phyloP scores from a whole-genome alignment of 2,797 vertebrate species.

The Micromesistius poutassou region DNA sequence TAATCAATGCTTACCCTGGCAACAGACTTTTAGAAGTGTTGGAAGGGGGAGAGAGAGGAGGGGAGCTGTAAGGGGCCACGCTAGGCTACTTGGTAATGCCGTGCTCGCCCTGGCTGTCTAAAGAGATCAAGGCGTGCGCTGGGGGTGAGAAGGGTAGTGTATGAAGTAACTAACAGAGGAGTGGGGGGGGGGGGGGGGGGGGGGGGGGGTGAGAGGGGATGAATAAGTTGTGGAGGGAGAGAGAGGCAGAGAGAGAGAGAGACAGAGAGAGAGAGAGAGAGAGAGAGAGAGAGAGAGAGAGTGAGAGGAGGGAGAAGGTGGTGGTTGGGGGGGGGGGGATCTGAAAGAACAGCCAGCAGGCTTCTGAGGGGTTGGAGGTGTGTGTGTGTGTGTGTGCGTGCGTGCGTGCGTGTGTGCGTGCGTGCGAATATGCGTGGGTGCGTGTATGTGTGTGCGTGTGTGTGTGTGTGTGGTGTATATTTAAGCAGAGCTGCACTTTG shows the following conservation, averaged over 20 bases:
- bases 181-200: slow-evolving; percentile 11
- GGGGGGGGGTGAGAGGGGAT: slow-evolving; percentile 4
- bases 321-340: too few relatives aligned
- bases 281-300: too few relatives aligned
- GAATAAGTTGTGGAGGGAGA: too few relatives aligned
- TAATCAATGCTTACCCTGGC: too few relatives aligned
- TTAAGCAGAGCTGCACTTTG: slow-evolving; percentile 30
- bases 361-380: too few relatives aligned
- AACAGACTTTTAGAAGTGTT: slow-evolving; percentile 35
- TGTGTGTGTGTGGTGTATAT: background rate
- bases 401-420: background rate
- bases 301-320: too few relatives aligned
- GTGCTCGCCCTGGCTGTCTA: slow-evolving; percentile 44
- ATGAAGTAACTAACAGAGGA: slow-evolving; percentile 25
- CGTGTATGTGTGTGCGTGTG: background rate
- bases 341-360: too few relatives aligned
- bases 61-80: too few relatives aligned
- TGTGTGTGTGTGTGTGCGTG: slow-evolving; percentile 6
- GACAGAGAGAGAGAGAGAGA: too few relatives aligned
- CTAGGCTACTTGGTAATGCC: slow-evolving; percentile 49
- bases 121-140: slow-evolving; percentile 41
- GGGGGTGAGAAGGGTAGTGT: too few relatives aligned
- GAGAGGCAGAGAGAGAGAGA: too few relatives aligned
- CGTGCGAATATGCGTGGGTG: background rate
- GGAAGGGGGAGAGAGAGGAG: slow-evolving; percentile 23